Percentiles rank a stretch among this genome's conserved stretches.
These are phyloP conservation scores for Tipula helvola DNA, from an alignment of 2,888 invertebrate species.

Conservation along the genomic window DNA sequence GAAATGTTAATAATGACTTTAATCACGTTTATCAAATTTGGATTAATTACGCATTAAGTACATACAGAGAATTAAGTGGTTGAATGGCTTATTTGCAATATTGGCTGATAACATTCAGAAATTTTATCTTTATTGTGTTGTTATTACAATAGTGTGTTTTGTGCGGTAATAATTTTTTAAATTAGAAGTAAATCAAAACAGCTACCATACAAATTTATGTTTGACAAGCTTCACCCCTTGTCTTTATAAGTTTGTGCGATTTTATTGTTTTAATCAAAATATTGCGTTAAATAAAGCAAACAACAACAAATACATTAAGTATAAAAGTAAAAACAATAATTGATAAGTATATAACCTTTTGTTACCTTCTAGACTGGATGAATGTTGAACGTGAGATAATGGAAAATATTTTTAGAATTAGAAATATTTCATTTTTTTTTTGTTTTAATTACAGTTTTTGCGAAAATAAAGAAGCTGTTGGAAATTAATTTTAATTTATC, in stretches of 20 bases:
- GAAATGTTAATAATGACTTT: not conserved
- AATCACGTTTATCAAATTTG: not conserved
- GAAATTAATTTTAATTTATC: too few species aligned
- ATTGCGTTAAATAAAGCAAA: not conserved
- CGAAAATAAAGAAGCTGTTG: not conserved
- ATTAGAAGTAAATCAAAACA: not conserved
- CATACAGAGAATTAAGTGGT: not conserved
- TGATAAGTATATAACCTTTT: not conserved
- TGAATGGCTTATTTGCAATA: not conserved
- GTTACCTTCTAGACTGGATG: not conserved
- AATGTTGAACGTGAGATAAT: not conserved
- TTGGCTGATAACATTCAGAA: not conserved
- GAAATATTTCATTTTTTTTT: not conserved
- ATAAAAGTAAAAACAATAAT: not conserved
- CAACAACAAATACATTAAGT: not conserved
- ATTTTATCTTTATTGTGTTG: not conserved
- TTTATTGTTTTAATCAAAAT: not conserved
- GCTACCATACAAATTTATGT: too few species aligned
- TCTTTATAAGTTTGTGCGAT: not conserved
- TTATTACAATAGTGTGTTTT: not conserved
- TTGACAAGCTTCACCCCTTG: too few species aligned
- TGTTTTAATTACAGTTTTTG: not conserved
- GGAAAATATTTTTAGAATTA: not conserved
- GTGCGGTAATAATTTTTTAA: not conserved
- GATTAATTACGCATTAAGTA: not conserved